Conservation (phyloP, 1,140 invertebrate genomes). For the Hetaerina americana region DNA sequence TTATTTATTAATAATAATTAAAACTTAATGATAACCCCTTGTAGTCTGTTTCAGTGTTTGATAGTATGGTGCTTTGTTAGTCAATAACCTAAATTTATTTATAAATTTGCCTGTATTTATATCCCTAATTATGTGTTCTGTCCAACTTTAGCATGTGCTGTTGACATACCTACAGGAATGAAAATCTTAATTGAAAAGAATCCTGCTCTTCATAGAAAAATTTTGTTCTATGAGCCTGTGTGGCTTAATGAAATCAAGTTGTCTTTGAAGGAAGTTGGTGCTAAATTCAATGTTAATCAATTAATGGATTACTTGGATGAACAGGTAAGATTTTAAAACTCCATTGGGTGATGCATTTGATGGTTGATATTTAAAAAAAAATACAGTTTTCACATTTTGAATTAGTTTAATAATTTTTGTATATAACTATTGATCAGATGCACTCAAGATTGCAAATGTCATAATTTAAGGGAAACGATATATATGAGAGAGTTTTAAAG, state of each 20-base stretch:
- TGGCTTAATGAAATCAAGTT: slow-evolving; percentile 27
- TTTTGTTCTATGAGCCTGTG: slow-evolving; percentile 35
- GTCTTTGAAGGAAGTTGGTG: slow-evolving; percentile 25
- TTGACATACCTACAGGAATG: not conserved
- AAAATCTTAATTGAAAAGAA: slow-evolving; percentile 19
- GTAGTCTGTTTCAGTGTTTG: too few relatives aligned
- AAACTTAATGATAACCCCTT: too few relatives aligned
- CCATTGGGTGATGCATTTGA: too few relatives aligned
- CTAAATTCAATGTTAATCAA: slow-evolving; percentile 28
- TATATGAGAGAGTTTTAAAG: too few relatives aligned
- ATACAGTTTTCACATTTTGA: too few relatives aligned
- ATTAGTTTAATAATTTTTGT: too few relatives aligned
- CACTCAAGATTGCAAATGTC: too few relatives aligned
- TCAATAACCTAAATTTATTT: not conserved
- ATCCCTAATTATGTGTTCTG: slow-evolving; percentile 3
- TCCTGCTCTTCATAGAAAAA: slow-evolving; percentile 27
- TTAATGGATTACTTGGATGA: slow-evolving; percentile 35
- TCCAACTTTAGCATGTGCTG: slow-evolving; percentile 22
- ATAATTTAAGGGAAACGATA: too few relatives aligned
- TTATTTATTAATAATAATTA: too few relatives aligned
- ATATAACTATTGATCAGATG: too few relatives aligned
- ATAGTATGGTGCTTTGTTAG: too few relatives aligned
- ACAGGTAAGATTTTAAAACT: slow-evolving; percentile 29
- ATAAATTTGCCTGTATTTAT: not conserved
- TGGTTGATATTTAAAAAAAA: too few relatives aligned